These are phyloP conservation scores for Lochmaea crataegi DNA, from an alignment of 2,888 invertebrate genomes.

Conservation along the genomic window DNA sequence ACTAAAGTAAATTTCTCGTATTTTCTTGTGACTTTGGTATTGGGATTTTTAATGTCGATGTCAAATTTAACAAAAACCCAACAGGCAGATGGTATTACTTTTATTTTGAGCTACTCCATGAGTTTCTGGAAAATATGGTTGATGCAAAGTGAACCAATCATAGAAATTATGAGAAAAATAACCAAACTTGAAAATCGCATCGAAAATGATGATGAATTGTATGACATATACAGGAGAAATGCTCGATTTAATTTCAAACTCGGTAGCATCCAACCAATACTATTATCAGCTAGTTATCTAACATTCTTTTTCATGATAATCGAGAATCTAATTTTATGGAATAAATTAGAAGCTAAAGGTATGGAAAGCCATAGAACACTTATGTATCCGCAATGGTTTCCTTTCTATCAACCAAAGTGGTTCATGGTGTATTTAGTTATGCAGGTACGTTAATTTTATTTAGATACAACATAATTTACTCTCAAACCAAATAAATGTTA, in stretches of 20 bases:
- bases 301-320: neutral
- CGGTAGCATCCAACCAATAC: neutral
- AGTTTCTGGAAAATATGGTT: neutral
- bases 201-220: neutral
- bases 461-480: neutral
- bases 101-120: neutral
- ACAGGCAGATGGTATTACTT: neutral
- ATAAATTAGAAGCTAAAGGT: neutral
- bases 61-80: neutral
- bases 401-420: neutral
- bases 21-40: neutral
- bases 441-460: neutral
- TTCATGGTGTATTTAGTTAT: neutral
- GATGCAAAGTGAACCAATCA: neutral
- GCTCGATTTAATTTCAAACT: constrained; percentile 5
- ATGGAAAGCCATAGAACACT: neutral
- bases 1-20: neutral
- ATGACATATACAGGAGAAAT: neutral
- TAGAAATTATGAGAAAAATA: neutral
- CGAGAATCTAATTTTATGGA: neutral
- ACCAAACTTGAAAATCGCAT: neutral
- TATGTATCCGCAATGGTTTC: neutral
- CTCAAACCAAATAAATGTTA: neutral
- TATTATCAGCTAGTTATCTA: neutral
- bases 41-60: neutral